Percentiles rank a stretch among this genome's conserved stretches.
phyloP scores from a whole-genome alignment of 1,140 invertebrate genomes.

The Varroa destructor region DNA sequence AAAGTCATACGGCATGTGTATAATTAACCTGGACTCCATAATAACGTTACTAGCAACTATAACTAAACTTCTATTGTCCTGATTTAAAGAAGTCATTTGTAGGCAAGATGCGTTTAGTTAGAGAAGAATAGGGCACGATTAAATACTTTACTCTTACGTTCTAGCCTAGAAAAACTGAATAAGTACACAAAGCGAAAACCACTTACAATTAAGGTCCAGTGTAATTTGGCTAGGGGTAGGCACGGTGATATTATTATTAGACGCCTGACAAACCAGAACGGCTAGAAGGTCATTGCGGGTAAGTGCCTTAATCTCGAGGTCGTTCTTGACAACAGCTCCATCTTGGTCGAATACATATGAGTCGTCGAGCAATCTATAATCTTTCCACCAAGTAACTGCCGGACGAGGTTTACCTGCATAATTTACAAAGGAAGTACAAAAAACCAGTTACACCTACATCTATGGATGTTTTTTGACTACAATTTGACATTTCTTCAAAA shows the following conservation, averaged over 20 bases:
- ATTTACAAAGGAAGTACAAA: slow-evolving; percentile 29
- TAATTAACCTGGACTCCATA: too few relatives aligned
- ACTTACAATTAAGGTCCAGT: slow-evolving; percentile 38
- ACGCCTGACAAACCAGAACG: slow-evolving; percentile 56
- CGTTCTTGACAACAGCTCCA: slow-evolving; percentile 55
- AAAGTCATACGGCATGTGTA: too few relatives aligned
- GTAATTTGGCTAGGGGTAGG: slow-evolving; percentile 36
- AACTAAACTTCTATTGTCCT: too few relatives aligned
- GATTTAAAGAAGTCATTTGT: too few relatives aligned
- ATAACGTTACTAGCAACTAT: too few relatives aligned
- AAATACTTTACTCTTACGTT: too few relatives aligned
- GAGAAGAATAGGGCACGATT: too few relatives aligned
- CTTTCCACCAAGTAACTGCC: slow-evolving; percentile 65
- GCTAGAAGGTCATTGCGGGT: slow-evolving; percentile 61
- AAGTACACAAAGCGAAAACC: background rate
- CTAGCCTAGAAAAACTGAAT: too few relatives aligned
- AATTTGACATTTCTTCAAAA: background rate
- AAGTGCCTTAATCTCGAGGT: slow-evolving; percentile 56
- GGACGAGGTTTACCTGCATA: slow-evolving; percentile 58
- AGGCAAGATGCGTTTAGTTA: too few relatives aligned
- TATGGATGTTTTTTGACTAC: background rate
- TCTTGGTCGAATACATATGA: slow-evolving; percentile 55
- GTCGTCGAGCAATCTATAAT: slow-evolving; percentile 65
- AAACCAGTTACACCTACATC: slow-evolving; percentile 7
- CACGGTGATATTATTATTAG: slow-evolving; percentile 36